These are phyloP conservation scores for Lasioglossum baleicum DNA, from an alignment of 1,140 invertebrate species.

Conservation along the genomic window DNA sequence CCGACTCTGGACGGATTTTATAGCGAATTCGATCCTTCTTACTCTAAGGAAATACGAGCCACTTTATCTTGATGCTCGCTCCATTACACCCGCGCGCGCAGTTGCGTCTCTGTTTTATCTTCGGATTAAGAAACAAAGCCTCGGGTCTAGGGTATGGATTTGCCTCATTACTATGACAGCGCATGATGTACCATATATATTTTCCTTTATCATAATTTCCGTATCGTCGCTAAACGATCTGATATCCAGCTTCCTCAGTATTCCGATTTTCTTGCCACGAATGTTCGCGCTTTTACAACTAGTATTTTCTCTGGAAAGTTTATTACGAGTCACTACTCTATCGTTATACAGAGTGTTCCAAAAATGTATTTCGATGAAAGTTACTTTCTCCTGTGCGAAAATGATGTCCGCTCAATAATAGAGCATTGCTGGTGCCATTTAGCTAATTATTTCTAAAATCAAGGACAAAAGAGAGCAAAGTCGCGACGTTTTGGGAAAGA, in stretches of 20 bases:
- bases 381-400: too few relatives aligned
- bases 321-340: too few relatives aligned
- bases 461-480: too few relatives aligned
- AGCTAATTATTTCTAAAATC: too few relatives aligned
- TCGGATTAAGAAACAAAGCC: conserved; percentile 67
- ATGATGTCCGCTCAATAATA: too few relatives aligned
- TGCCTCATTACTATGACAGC: conserved; percentile 59
- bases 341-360: too few relatives aligned
- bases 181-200: conserved; percentile 49
- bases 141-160: conserved; percentile 59
- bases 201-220: conserved; percentile 43
- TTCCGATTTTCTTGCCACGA: background rate
- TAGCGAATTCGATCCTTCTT: conserved; percentile 68
- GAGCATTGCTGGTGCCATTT: too few relatives aligned
- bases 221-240: background rate
- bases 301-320: too few relatives aligned
- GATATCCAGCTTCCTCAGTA: conserved; percentile 11
- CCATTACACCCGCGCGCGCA: conserved; percentile 63
- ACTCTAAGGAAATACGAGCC: conserved; percentile 61
- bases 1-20: conserved; percentile 55
- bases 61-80: conserved; percentile 68
- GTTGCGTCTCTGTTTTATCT: conserved; percentile 64
- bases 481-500: too few relatives aligned
- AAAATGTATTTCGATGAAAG: too few relatives aligned
- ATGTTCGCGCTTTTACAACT: background rate